phyloP scores from a whole-genome alignment of 2,888 invertebrate genomes.

The Callinectes sapidus region DNA sequence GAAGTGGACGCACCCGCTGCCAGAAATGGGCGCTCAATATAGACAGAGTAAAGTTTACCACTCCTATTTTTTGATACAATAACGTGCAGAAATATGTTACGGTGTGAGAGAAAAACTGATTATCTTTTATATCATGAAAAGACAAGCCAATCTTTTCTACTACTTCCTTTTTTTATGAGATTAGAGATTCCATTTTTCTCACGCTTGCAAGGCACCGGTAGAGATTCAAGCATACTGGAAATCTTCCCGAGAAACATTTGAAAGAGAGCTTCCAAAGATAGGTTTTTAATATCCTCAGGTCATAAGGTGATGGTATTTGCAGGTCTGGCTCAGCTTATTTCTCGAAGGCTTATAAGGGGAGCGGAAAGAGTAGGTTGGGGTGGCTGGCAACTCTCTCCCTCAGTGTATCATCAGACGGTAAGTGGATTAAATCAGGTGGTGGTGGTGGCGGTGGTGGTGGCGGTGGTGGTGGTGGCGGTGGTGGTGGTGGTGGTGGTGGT shows the following conservation, averaged over 20 bases:
- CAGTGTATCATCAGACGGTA: not conserved
- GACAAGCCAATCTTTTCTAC: not conserved
- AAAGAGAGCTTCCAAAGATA: not conserved
- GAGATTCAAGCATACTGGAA: not conserved
- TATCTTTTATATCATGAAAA: not conserved
- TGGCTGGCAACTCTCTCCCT: slow-evolving; percentile 6
- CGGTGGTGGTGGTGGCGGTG: not conserved
- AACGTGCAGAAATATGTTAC: not conserved
- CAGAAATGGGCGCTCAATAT: not conserved
- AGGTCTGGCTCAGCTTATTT: slow-evolving; percentile 13
- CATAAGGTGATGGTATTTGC: slow-evolving; percentile 24
- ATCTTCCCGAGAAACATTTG: not conserved
- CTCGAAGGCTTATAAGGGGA: not conserved
- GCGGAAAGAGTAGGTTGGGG: not conserved
- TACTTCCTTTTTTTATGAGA: not conserved
- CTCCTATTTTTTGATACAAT: not conserved
- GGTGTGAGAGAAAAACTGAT: not conserved
- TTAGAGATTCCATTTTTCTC: not conserved
- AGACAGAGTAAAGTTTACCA: not conserved
- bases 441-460: slow-evolving; percentile 11
- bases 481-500: not conserved
- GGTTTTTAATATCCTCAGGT: not conserved
- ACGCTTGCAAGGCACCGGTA: not conserved
- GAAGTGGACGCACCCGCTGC: not conserved
- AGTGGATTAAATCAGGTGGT: not conserved